Evolutionary conservation across 2,113 vertebrate genomes (phyloP).

Genomic region (Parotia lawesii): DNA sequence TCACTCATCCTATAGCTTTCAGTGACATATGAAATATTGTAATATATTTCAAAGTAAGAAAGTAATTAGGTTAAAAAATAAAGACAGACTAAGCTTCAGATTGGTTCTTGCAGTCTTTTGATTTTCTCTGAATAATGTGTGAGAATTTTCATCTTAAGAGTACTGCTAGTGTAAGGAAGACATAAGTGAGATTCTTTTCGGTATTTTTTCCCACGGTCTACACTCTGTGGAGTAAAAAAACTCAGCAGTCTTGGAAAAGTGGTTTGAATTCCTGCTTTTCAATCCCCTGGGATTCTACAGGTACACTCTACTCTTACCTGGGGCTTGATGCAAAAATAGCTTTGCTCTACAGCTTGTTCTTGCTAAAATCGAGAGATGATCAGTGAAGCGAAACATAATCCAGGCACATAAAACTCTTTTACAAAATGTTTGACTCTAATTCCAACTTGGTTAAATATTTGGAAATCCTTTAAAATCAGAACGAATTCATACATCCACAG

Average conservation of each 20-base stretch:
- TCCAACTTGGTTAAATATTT: not conserved
- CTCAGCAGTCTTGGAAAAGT: rapidly evolving
- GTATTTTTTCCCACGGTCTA: not conserved
- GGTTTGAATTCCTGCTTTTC: not conserved
- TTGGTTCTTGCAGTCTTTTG: not conserved
- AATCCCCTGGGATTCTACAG: not conserved
- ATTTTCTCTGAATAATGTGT: not conserved
- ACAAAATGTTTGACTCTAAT: not conserved
- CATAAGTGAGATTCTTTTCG: not conserved
- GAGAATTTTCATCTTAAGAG: not conserved
- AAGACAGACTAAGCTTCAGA: not conserved
- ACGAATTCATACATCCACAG: not conserved
- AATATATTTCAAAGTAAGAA: not conserved
- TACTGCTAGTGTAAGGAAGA: not conserved
- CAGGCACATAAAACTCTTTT: not conserved
- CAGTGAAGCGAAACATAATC: not conserved
- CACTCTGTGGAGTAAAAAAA: not conserved
- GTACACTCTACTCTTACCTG: not conserved
- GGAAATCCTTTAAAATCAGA: not conserved
- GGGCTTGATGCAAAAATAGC: not conserved
- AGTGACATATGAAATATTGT: not conserved
- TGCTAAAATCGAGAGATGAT: not conserved
- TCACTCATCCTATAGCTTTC: not conserved
- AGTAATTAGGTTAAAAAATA: not conserved
- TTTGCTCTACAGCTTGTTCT: not conserved